phyloP scores from a whole-genome alignment of 2,797 vertebrate genomes.

The Distichodus sexfasciatus region DNA sequence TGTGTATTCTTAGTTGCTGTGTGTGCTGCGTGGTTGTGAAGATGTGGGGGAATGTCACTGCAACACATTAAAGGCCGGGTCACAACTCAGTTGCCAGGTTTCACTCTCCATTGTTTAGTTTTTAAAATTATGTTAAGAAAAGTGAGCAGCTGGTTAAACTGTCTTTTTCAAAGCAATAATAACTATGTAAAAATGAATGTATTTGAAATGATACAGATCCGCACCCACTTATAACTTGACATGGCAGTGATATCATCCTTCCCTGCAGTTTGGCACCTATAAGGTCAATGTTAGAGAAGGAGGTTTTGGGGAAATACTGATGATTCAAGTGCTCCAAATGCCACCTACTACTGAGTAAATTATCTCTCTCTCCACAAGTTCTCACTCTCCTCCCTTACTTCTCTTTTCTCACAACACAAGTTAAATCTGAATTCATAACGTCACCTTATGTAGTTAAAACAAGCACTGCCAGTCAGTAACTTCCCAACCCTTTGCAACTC shows the following conservation, averaged over 20 bases:
- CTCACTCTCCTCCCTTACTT: slow-evolving; percentile 29
- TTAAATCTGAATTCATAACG: no score
- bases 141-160: not conserved
- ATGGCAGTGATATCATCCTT: no score
- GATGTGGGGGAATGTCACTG: slow-evolving; percentile 39
- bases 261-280: no score
- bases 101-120: not conserved
- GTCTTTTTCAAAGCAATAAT: no score
- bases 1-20: slow-evolving; percentile 36
- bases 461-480: no score
- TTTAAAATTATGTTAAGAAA: not conserved
- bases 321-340: slow-evolving; percentile 59
- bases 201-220: no score
- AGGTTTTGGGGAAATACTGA: slow-evolving; percentile 22
- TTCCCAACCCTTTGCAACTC: no score
- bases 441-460: no score
- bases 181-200: no score
- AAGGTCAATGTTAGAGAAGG: slow-evolving; percentile 12
- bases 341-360: slow-evolving; percentile 60
- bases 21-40: slow-evolving; percentile 45
- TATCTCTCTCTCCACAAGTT: slow-evolving; percentile 60
- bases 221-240: no score
- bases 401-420: not conserved
- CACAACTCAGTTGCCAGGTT: not conserved
- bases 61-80: slow-evolving; percentile 25